Evolutionary conservation across 2,113 vertebrate species (phyloP), one percentile per base, ranked within the genome.

Genomic region (Dasyornis broadbenti): DNA sequence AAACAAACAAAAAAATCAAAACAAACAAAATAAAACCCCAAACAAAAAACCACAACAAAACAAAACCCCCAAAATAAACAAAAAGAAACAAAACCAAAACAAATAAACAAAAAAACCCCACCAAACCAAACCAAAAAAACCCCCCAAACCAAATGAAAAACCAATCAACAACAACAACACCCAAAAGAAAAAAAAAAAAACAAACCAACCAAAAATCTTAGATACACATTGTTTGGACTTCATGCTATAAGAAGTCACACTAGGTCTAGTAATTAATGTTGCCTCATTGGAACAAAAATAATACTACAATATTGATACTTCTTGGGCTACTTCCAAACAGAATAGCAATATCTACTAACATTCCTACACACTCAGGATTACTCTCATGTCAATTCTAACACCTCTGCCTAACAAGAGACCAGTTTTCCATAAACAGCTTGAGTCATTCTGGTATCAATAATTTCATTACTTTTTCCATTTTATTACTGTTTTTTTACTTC

Each of bases 211-310:
- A 16, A 7, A 47, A 14, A 2, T 3, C 28, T 42, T 28, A 80
- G 2, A 22, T 21, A 49, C 0, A 0, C 15, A 23, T 35, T 70
- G 65, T 35, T 77, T 61, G 6, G 28, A 15, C 4, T 76, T 83
- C 50, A 64, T 35, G 6, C 7, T 23, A 45, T 7, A 49, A 57
- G 65, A 65, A 44, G 4, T 45, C 75, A 5, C 53, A 52, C 22
- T 47, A 69, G 20, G 6, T 69, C 15, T 56, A 10, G 12, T 39
- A 57, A 60, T 52, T 68, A 60, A 56, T 39, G 13, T 22, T 65
- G 4, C 6, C 65, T 57, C 6, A 28, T 1, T 56, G 61, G 27
- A 66, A 78, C 4, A 53, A 68, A 86, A 68, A 33, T 28, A 64
- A 28, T 20, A 64, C 9, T 40, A 26, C 18, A 80, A 33, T 26